Base-by-base conservation (phyloP, 2,888 invertebrate species). In the Pandemis corylana region DNA sequence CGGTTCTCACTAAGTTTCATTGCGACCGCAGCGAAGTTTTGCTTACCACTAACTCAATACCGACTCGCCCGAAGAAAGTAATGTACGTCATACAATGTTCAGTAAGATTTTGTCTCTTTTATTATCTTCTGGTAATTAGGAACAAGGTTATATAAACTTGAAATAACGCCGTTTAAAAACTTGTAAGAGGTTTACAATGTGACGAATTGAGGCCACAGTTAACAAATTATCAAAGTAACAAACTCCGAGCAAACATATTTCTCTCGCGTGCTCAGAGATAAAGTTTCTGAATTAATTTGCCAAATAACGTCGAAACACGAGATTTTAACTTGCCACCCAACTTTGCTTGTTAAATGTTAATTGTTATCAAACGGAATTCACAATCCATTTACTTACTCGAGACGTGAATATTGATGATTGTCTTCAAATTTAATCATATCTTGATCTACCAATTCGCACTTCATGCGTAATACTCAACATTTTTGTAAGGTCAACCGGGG, bases 201-300 rank as follows among this genome's bases (percentile, higher is more conserved):
- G 77, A 80, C 78, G 77, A 81, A 79, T 80, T 78, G 72, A 77
- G 77, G 79, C 79, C 76, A 81, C 79, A 81, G 80, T 77, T 76
- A 77, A 76, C 78, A 77, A 78, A 79, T 79, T 77, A 69, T 78
- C 71, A 66, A 87, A 88, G 86, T 87, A 87, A 87, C 83, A 85
- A 89, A 89, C 86, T 88, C 88, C 81, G 83, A 85, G 84, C 89
- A 90, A 90, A 89, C 90, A 91, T 91, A 88, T 90, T 89, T 88
- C 85, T 85, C 89, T 89, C 85, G 89, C 89, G 87, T 90, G 90
- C 88, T 88, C 85, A 82, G 83, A 87, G 88, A 88, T 89, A 88
- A 92, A 92, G 89, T 93, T 93, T 87, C 79, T 82, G 89, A 91
- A 92, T 92, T 92, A 91, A 92, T 92, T 92, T 90, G 90, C 89